Conservation (phyloP, 2,113 vertebrate species). For the human region GRCh38 chr14:48896501-48897000, state of each 20-base stretch:
- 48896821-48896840: background rate
- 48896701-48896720: background rate
- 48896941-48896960: background rate
- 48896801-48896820: background rate
- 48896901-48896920: background rate
- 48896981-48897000: background rate
- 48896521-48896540: background rate
- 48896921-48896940: background rate
- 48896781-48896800: background rate
- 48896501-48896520: background rate
- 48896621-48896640: background rate
- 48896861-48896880: background rate
- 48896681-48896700: background rate
- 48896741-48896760: background rate
- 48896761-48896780: background rate
- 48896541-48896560: background rate
- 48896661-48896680: background rate
- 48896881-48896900: background rate
- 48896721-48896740: background rate
- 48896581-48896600: background rate
- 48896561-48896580: background rate
- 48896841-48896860: background rate
- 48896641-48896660: background rate
- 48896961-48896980: background rate
- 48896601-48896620: background rate